phyloP scores from a whole-genome alignment of 2,888 invertebrate genomes.

The Torymus texanus region DNA sequence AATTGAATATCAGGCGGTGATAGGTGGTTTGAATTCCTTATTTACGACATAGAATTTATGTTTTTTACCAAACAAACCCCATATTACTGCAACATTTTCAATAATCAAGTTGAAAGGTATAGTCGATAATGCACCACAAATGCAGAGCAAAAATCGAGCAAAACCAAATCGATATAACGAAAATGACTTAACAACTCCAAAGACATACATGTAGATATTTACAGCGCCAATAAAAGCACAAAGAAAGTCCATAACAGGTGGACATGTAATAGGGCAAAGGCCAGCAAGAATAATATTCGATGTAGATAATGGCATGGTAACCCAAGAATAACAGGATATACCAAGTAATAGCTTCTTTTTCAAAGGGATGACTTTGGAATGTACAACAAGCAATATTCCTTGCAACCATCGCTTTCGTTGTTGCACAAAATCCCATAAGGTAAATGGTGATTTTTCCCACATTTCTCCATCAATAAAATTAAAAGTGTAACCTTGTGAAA shows the following conservation, averaged over 20 bases:
- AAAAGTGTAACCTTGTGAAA: slow-evolving; percentile 91
- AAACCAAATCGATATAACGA: slow-evolving; percentile 91
- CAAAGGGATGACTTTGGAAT: slow-evolving; percentile 88
- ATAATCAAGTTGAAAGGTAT: slow-evolving; percentile 96
- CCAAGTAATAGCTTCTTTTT: slow-evolving; percentile 88
- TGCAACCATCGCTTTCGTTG: slow-evolving; percentile 97
- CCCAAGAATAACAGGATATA: slow-evolving; percentile 96
- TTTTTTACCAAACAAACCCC: slow-evolving; percentile 95
- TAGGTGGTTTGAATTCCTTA: slow-evolving; percentile 87
- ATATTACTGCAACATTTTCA: slow-evolving; percentile 95
- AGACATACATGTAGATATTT: slow-evolving; percentile 98
- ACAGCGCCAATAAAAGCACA: slow-evolving; percentile 95
- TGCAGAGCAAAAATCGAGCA: slow-evolving; percentile 85
- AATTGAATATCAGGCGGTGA: slow-evolving; percentile 67
- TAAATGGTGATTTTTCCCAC: slow-evolving; percentile 99
- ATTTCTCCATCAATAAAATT: slow-evolving; percentile 98
- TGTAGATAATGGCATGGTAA: slow-evolving; percentile 93
- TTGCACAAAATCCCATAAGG: slow-evolving; percentile 95
- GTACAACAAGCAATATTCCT: slow-evolving; percentile 91
- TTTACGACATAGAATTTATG: slow-evolving; percentile 98
- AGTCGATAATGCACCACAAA: slow-evolving; percentile 90
- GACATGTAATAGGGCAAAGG: slow-evolving; percentile 91
- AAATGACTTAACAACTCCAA: slow-evolving; percentile 97
- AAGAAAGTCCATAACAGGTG: slow-evolving; percentile 87
- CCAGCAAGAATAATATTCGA: slow-evolving; percentile 91